These are phyloP conservation scores for Nymphalis polychloros DNA, from an alignment of 2,888 invertebrate species.

Conservation along the genomic window DNA sequence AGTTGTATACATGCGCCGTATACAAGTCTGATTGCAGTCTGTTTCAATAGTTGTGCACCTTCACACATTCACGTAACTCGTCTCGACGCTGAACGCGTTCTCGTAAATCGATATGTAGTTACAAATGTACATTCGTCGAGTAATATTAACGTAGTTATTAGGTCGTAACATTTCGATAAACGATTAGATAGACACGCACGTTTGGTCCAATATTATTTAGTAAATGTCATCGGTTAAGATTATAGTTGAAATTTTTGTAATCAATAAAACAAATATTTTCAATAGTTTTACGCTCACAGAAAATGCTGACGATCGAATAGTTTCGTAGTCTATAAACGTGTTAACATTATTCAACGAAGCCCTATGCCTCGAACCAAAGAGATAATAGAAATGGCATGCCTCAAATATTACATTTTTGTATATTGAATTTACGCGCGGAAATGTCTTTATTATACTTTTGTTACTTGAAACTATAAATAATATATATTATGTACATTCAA, in stretches of 20 bases:
- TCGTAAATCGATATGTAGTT: too few relatives aligned
- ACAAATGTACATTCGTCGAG: too few relatives aligned
- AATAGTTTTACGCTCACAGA: not conserved
- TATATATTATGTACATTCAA: conserved; percentile 1
- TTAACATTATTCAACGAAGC: not conserved
- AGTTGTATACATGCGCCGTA: conserved; percentile 12
- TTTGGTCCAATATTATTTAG: too few relatives aligned
- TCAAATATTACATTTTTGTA: not conserved
- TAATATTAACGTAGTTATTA: too few relatives aligned
- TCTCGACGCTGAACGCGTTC: too few relatives aligned
- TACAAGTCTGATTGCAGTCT: conserved; percentile 19
- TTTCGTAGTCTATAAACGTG: not conserved
- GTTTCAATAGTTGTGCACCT: conserved; percentile 1
- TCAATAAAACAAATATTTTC: too few relatives aligned
- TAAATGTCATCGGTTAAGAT: too few relatives aligned
- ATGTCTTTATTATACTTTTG: not conserved
- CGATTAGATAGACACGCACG: too few relatives aligned
- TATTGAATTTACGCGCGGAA: not conserved
- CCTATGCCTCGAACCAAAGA: not conserved
- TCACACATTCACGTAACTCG: too few relatives aligned
- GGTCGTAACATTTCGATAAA: too few relatives aligned
- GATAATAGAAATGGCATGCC: not conserved
- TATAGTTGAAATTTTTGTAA: too few relatives aligned
- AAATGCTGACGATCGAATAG: not conserved
- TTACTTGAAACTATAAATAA: not conserved